These are phyloP conservation scores for Ctenomys sociabilis DNA, from an alignment of 2,113 vertebrate genomes.

Conservation along the genomic window DNA sequence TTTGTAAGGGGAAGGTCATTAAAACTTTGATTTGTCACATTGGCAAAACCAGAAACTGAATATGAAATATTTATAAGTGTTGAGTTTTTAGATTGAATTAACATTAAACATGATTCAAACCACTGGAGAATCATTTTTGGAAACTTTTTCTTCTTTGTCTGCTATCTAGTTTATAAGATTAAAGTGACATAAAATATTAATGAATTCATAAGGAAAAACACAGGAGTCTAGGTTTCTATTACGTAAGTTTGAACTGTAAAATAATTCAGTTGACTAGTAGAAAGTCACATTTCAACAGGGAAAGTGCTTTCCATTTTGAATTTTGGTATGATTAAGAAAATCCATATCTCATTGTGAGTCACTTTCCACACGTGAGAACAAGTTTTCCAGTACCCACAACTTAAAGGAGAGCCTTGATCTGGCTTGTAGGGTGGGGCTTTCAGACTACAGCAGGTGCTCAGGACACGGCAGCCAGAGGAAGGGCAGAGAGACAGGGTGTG, in stretches of 20 bases:
- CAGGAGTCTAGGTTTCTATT: not conserved
- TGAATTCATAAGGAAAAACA: slow-evolving; percentile 35
- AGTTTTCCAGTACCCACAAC: not conserved
- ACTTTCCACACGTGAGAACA: not conserved
- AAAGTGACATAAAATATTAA: slow-evolving; percentile 67
- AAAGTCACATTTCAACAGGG: not conserved
- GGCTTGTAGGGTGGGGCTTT: too few relatives aligned
- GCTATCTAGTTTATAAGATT: slow-evolving; percentile 27
- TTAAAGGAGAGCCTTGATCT: too few relatives aligned
- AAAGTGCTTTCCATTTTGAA: not conserved
- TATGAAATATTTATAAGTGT: slow-evolving; percentile 30
- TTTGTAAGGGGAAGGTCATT: not conserved
- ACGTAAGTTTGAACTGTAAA: not conserved
- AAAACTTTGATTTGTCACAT: not conserved
- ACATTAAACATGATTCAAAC: not conserved
- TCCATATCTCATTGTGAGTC: not conserved
- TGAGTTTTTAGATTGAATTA: not conserved
- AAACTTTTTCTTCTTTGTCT: not conserved
- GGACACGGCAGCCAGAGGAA: not conserved
- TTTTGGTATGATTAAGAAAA: not conserved
- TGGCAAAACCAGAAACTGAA: not conserved
- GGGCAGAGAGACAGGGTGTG: not conserved
- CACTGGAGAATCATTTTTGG: not conserved
- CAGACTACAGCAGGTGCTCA: too few relatives aligned
- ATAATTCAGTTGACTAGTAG: slow-evolving; percentile 10